Evolutionary conservation across 2,888 invertebrate species (phyloP), one percentile per base, ranked within the genome.

Genomic region (Nemoura dubitans): DNA sequence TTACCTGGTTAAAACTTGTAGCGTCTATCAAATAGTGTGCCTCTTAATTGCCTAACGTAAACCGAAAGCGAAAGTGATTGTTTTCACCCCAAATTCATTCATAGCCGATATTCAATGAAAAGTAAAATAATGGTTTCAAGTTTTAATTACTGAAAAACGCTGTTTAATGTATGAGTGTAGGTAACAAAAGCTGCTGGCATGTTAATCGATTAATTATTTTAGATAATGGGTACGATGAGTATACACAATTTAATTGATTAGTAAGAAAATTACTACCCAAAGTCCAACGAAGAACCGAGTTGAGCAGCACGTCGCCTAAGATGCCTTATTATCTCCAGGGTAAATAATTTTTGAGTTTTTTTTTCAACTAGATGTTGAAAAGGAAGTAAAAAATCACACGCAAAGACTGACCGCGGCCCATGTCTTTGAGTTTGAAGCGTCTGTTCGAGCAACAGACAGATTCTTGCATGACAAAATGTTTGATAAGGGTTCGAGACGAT

Each of bases 51-150:
- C 81, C 76, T 84, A 28, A 29, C 27, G 84, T 84, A 84, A 76
- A 30, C 30, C 16, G 84, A 59, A 29, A 76, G 1, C 26, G 84
- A 84, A 84, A 76, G 59, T 84, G 84, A 84, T 28, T 59, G 27
- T 84, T 78, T 84, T 84, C 84, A 76, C 29, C 76, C 76, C 84
- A 76, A 84, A 59, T 84, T 84, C 84, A 84, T 84, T 84, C 84
- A 84, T 84, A 84, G 43, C 43, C 76, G 27, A 43, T 83, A 83
- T 83, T 83, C 83, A 83, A 83, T 83, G 83, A 83, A 42, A 83
- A 29, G 29, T 29, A 30, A 81, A 81, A 30, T 81, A 59, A 59
- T 81, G n/a, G 81, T 30, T 30, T 29, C 16, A 81, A 81, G 81
- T 81, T 81, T 81, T 81, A 59, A 59, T 59, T 59, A 59, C 16